Conservation (phyloP, 2,888 invertebrate species). For the Oxyteleia sp. region DNA sequence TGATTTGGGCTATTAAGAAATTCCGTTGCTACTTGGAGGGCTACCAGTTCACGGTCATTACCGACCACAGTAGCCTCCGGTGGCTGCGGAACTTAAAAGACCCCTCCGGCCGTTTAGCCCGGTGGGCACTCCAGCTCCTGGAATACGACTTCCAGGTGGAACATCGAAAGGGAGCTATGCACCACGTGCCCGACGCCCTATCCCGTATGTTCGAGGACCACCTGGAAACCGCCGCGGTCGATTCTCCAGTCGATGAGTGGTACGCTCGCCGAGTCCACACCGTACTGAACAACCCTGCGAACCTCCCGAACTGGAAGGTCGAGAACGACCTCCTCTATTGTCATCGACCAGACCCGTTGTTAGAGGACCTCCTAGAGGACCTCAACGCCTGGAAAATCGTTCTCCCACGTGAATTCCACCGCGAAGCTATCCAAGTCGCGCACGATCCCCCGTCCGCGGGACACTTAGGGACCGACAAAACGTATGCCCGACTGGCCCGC, state of each 20-base stretch:
- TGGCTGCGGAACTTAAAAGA: too few relatives aligned
- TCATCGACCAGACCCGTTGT: background rate
- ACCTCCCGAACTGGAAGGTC: conserved; percentile 3
- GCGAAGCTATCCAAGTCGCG: background rate
- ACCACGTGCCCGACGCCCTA: conserved; percentile 39
- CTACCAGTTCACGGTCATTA: too few relatives aligned
- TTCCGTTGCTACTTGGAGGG: too few relatives aligned
- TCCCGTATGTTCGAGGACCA: conserved; percentile 25
- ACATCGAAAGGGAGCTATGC: conserved; percentile 4
- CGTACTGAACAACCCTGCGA: background rate
- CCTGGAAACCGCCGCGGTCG: background rate
- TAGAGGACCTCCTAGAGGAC: background rate
- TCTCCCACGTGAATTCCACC: too few relatives aligned
- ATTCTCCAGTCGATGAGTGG: background rate
- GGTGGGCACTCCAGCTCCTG: background rate
- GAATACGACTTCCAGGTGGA: too few relatives aligned
- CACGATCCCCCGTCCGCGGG: conserved; percentile 23
- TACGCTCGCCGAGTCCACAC: background rate
- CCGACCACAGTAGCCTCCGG: too few relatives aligned
- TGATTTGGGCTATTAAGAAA: too few relatives aligned
- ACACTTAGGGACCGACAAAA: conserved; percentile 22
- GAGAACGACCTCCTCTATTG: background rate
- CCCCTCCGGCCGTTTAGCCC: too few relatives aligned
- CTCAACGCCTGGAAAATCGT: too few relatives aligned
- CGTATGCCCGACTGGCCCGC: conserved; percentile 20